Percentiles rank a stretch among this genome's conserved stretches.
These are phyloP conservation scores for Ornithorhynchus anatinus DNA, from an alignment of 2,113 vertebrate species.

Conservation along the genomic window DNA sequence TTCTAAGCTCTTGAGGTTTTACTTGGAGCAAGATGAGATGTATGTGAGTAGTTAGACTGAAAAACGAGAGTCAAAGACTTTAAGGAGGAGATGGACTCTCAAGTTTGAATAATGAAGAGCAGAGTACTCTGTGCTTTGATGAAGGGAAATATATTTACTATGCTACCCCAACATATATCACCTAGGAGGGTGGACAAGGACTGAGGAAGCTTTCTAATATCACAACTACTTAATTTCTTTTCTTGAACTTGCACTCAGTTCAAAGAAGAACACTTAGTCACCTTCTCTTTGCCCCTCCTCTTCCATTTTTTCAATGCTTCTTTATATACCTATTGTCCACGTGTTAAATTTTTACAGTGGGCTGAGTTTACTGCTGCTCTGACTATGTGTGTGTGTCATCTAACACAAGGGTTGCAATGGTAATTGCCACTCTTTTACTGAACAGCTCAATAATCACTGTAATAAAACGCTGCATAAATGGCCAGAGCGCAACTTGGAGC, in stretches of 20 bases:
- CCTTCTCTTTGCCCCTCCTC: not conserved
- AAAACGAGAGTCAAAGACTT: not conserved
- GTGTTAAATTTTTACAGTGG: not conserved
- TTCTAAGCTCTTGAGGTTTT: not conserved
- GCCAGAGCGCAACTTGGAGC: constrained; percentile 2
- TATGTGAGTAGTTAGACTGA: not conserved
- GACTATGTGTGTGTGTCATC: constrained; percentile 9
- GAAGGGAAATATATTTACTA: not conserved
- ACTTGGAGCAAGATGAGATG: not conserved
- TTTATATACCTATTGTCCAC: not conserved
- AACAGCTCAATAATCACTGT: constrained; percentile 2
- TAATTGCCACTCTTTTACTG: constrained; percentile 20
- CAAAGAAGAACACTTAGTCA: not conserved
- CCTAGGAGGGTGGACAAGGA: not conserved
- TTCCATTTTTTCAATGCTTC: not conserved
- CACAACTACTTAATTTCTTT: not conserved
- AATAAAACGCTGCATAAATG: not conserved
- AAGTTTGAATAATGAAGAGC: not conserved
- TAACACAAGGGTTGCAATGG: not conserved
- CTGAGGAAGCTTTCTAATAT: not conserved
- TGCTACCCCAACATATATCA: not conserved
- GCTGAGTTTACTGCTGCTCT: not conserved
- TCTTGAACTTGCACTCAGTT: not conserved
- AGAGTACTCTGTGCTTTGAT: not conserved
- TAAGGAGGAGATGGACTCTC: not conserved